These are phyloP conservation scores for Willowsia nigromaculata DNA, from an alignment of 2,888 invertebrate genomes.

Conservation along the genomic window DNA sequence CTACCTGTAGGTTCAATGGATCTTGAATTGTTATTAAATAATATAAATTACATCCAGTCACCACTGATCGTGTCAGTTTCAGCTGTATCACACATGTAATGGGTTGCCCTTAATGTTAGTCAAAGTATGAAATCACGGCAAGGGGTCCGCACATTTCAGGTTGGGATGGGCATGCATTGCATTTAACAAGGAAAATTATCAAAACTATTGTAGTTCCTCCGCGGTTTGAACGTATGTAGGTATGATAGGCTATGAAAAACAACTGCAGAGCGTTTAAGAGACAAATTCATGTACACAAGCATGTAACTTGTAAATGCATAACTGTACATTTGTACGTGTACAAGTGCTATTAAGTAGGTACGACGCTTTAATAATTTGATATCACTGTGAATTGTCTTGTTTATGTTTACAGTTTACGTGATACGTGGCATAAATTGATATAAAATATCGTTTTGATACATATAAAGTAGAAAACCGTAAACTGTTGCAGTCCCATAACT, in stretches of 20 bases:
- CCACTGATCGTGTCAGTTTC: constrained; percentile 71
- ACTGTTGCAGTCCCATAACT: neutral
- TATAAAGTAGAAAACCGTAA: neutral
- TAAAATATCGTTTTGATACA: neutral
- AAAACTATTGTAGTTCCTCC: constrained; percentile 16
- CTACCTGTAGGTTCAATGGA: constrained; percentile 60
- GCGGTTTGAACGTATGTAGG: neutral
- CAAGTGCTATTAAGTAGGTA: constrained; percentile 1
- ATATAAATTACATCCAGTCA: constrained; percentile 67
- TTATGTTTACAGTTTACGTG: constrained; percentile 22
- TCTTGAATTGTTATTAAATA: constrained; percentile 53
- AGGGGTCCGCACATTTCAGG: constrained; percentile 66
- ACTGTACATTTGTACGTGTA: constrained; percentile 43
- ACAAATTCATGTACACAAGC: constrained; percentile 29
- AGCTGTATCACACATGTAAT: constrained; percentile 68
- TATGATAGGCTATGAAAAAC: neutral
- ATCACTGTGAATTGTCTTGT: constrained; percentile 22
- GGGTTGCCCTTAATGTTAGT: constrained; percentile 67
- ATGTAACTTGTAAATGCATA: constrained; percentile 35
- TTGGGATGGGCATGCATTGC: constrained; percentile 63
- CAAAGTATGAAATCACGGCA: constrained; percentile 72
- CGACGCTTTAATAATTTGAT: constrained; percentile 14
- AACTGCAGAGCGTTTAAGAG: constrained; percentile 1
- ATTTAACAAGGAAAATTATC: constrained; percentile 56
- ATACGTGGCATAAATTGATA: constrained; percentile 22